A percentile compares a stretch with the other conserved stretches of the same genome.
These are phyloP conservation scores for Montipora capricornis DNA, from an alignment of 64 coral and sea anemone genomes.

Conservation along the genomic window DNA sequence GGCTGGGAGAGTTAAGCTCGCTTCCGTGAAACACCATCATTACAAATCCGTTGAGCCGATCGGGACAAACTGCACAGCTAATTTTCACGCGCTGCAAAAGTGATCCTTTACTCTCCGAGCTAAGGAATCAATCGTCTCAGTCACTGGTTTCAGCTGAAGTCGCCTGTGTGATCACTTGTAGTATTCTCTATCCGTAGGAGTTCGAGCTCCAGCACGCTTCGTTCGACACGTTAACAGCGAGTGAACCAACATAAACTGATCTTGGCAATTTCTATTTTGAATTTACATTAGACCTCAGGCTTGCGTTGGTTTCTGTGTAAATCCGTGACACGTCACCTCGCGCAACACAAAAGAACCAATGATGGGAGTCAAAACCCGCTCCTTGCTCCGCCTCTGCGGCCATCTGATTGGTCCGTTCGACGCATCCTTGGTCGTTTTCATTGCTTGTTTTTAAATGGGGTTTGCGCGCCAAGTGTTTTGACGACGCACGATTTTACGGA, in stretches of 20 bases:
- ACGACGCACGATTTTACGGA: slow-evolving; percentile 30
- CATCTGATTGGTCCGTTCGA: slow-evolving; percentile 40
- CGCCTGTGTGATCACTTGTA: not conserved
- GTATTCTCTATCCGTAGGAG: slow-evolving; percentile 30
- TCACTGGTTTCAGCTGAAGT: not conserved
- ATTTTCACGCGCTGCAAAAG: not conserved
- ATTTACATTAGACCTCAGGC: slow-evolving; percentile 56
- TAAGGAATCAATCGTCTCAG: not conserved
- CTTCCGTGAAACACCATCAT: slow-evolving; percentile 95
- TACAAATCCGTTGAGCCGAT: slow-evolving; percentile 18
- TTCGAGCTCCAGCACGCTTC: slow-evolving; percentile 11
- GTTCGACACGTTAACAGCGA: slow-evolving; percentile 56
- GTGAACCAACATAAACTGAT: slow-evolving; percentile 38
- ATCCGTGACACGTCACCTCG: slow-evolving; percentile 74
- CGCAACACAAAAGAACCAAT: slow-evolving; percentile 57
- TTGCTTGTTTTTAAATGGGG: slow-evolving; percentile 62
- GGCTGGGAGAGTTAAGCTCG: slow-evolving; percentile 90
- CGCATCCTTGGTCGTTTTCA: slow-evolving; percentile 41
- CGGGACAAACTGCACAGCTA: slow-evolving; percentile 21
- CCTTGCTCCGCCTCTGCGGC: slow-evolving; percentile 33
- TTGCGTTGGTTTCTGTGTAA: slow-evolving; percentile 82
- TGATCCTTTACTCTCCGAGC: not conserved
- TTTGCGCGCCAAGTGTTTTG: slow-evolving; percentile 68
- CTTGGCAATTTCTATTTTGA: slow-evolving; percentile 79
- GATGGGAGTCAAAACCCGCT: slow-evolving; percentile 22